Percentiles rank a stretch among this genome's conserved stretches.
Conservation (phyloP, 1,140 invertebrate species). For the Trachelipus rathkii region DNA sequence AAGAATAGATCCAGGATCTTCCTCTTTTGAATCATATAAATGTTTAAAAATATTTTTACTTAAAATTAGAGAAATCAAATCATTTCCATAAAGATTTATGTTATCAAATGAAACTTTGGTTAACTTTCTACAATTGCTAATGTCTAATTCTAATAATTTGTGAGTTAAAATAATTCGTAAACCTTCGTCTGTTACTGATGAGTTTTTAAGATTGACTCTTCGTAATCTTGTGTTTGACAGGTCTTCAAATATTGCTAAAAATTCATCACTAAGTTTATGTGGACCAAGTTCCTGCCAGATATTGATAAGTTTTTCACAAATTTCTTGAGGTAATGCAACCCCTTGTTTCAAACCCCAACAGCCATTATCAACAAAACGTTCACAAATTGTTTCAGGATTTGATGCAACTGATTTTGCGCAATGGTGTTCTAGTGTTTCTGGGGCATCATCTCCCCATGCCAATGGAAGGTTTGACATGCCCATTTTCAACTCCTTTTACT, state of each 20-base stretch:
- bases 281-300: constrained; percentile 9
- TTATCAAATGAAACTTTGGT: background rate
- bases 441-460: constrained; percentile 1
- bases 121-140: constrained; percentile 14
- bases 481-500: background rate
- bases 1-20: background rate
- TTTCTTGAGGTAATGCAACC: background rate
- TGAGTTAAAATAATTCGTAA: background rate
- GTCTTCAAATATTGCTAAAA: constrained; percentile 2
- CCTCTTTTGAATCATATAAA: background rate
- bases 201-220: background rate
- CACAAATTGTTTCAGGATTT: background rate
- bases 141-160: constrained; percentile 7
- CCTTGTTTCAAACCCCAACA: background rate
- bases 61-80: constrained; percentile 11
- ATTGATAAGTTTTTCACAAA: constrained; percentile 18
- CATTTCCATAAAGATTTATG: background rate
- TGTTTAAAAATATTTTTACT: background rate
- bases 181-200: constrained; percentile 7
- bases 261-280: background rate
- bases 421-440: background rate
- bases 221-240: background rate
- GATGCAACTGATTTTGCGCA: background rate
- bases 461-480: background rate
- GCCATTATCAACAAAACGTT: constrained; percentile 8